These are phyloP conservation scores for Cephonodes hylas DNA, from an alignment of 2,888 invertebrate species.

Conservation along the genomic window DNA sequence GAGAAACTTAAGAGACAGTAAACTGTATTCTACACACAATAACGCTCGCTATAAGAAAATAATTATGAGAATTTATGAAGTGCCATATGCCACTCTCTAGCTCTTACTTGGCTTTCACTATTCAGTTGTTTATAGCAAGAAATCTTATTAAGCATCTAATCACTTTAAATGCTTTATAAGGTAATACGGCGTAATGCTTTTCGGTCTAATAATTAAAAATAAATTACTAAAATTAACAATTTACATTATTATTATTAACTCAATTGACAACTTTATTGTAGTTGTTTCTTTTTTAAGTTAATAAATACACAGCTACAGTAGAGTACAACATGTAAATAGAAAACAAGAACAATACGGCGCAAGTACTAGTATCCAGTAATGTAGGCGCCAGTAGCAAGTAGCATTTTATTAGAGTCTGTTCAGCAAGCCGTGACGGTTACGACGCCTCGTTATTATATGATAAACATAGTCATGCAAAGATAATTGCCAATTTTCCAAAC, in stretches of 20 bases:
- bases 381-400: conserved; percentile 14
- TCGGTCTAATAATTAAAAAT: too few species aligned
- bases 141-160: background rate
- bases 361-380: conserved; percentile 20
- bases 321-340: background rate
- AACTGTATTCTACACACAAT: background rate
- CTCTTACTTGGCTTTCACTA: conserved; percentile 11
- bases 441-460: conserved; percentile 34
- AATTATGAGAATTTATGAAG: background rate
- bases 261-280: too few species aligned
- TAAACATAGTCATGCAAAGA: conserved; percentile 29
- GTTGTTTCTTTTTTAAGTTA: too few species aligned
- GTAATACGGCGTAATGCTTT: background rate
- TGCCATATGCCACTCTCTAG: conserved; percentile 8
- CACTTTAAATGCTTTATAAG: background rate
- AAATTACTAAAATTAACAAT: too few species aligned
- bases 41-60: conserved; percentile 11
- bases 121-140: background rate
- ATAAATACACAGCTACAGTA: background rate
- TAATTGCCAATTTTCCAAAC: conserved; percentile 26
- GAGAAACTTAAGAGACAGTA: background rate
- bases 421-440: conserved; percentile 41
- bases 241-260: background rate
- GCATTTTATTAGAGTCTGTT: conserved; percentile 26
- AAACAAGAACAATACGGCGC: conserved; percentile 10